Percentiles rank a stretch among this genome's conserved stretches.
These are phyloP conservation scores for Acanthosoma haemorrhoidale DNA, from an alignment of 2,888 invertebrate species.

Conservation along the genomic window DNA sequence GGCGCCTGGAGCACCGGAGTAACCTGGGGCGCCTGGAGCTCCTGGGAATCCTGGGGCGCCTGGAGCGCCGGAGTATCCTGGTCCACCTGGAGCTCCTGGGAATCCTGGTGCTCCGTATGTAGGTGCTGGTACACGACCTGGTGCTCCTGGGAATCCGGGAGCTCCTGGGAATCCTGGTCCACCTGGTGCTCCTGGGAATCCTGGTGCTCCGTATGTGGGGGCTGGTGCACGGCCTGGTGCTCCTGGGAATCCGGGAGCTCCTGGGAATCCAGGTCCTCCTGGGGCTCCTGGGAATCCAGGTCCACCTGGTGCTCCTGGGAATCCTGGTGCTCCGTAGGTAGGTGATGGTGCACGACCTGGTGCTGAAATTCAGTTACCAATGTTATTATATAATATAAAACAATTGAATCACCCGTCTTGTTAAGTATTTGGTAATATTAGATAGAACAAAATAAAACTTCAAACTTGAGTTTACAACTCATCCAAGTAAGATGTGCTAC, in stretches of 20 bases:
- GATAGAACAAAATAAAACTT: too few relatives aligned
- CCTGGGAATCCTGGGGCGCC: constrained; percentile 31
- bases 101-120: constrained; percentile 32
- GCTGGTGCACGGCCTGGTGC: constrained; percentile 30
- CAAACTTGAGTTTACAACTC: too few relatives aligned
- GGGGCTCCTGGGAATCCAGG: constrained; percentile 30
- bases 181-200: constrained; percentile 36
- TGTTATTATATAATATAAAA: too few relatives aligned
- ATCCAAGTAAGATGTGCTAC: too few relatives aligned
- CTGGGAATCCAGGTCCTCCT: constrained; percentile 16
- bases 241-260: constrained; percentile 13
- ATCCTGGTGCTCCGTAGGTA: constrained; percentile 15
- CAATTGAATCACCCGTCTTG: too few relatives aligned
- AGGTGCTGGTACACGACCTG: constrained; percentile 28
- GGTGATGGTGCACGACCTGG: background rate
- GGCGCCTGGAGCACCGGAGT: constrained; percentile 33
- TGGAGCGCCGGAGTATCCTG: constrained; percentile 33
- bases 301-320: constrained; percentile 29
- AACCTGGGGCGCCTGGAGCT: constrained; percentile 33
- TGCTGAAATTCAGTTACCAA: too few relatives aligned
- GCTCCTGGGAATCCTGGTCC: constrained; percentile 32
- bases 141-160: constrained; percentile 27
- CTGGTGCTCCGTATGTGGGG: constrained; percentile 18
- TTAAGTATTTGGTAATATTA: too few relatives aligned
- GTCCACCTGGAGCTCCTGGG: constrained; percentile 29